Evolutionary conservation across 2,113 vertebrate species (phyloP).

Genomic region (Cyprinodon tularosa): DNA sequence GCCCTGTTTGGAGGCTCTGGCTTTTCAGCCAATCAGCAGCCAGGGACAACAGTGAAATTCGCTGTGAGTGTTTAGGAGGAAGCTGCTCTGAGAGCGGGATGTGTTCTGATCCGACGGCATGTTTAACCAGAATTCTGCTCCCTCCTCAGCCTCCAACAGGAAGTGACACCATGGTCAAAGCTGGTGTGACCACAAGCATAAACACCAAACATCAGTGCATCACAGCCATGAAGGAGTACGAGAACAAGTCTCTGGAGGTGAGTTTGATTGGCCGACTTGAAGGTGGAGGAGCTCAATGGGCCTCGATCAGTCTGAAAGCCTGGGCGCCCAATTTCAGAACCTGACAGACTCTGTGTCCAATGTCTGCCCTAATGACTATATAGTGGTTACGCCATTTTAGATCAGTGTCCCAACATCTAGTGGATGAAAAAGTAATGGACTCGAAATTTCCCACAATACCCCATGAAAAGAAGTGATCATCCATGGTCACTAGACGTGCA

Average conservation of each 20-base stretch:
- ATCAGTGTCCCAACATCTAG: too few species aligned
- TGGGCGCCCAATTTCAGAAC: too few species aligned
- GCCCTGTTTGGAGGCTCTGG: slow-evolving; percentile 90
- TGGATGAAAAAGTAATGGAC: too few species aligned
- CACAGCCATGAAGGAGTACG: slow-evolving; percentile 98
- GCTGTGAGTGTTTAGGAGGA: slow-evolving; percentile 81
- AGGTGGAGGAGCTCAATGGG: too few species aligned
- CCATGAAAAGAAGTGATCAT: too few species aligned
- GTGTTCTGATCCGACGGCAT: too few species aligned
- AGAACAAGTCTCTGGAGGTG: slow-evolving; percentile 84
- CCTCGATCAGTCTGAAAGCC: too few species aligned
- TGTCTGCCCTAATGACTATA: too few species aligned
- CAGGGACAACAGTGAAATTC: slow-evolving; percentile 94
- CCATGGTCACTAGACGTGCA: too few species aligned
- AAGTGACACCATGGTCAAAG: slow-evolving; percentile 96
- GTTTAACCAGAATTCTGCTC: not conserved
- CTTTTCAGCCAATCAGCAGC: slow-evolving; percentile 86
- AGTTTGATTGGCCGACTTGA: not conserved
- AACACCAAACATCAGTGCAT: slow-evolving; percentile 99
- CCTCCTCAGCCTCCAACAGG: slow-evolving; percentile 86
- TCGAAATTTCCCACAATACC: too few species aligned
- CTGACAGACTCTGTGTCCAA: too few species aligned
- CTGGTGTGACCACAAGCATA: slow-evolving; percentile 94
- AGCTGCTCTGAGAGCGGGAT: not conserved
- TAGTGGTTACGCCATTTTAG: too few species aligned